These are phyloP conservation scores for Tinea semifulvella DNA, from an alignment of 2,888 invertebrate genomes.

Conservation along the genomic window DNA sequence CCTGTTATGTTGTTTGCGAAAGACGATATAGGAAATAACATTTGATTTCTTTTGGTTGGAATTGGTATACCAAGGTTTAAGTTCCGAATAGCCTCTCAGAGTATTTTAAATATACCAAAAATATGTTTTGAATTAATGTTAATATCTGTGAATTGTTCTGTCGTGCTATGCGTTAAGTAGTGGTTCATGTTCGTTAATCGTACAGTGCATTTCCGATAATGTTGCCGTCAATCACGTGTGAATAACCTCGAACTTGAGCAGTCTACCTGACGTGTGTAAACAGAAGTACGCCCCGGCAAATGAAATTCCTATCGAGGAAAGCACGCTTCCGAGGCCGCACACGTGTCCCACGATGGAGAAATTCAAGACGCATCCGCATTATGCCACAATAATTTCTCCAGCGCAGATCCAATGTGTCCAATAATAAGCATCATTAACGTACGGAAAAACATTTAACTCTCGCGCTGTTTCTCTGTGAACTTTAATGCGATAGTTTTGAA, in stretches of 20 bases:
- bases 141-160: no score
- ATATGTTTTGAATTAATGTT: no score
- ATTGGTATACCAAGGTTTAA: no score
- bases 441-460: neutral
- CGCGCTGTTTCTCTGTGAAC: no score
- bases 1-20: no score
- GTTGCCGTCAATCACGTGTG: slow-evolving; percentile 22
- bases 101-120: no score
- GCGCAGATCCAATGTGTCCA: neutral
- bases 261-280: slow-evolving; percentile 42
- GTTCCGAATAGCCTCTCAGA: no score
- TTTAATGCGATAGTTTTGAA: no score
- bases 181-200: neutral
- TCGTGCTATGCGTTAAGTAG: neutral
- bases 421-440: slow-evolving; percentile 1
- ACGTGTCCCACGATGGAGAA: slow-evolving; percentile 41
- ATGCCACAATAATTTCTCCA: neutral
- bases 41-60: no score
- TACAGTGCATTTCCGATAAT: slow-evolving; percentile 9
- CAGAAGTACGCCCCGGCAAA: slow-evolving; percentile 39
- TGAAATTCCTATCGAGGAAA: slow-evolving; percentile 45
- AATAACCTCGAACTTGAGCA: slow-evolving; percentile 60
- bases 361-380: slow-evolving; percentile 20
- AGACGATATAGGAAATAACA: no score
- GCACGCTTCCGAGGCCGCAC: slow-evolving; percentile 39